Evolutionary conservation across 2,113 vertebrate species (phyloP), one percentile per base, ranked within the genome.

Genomic region (Charina bottae): DNA sequence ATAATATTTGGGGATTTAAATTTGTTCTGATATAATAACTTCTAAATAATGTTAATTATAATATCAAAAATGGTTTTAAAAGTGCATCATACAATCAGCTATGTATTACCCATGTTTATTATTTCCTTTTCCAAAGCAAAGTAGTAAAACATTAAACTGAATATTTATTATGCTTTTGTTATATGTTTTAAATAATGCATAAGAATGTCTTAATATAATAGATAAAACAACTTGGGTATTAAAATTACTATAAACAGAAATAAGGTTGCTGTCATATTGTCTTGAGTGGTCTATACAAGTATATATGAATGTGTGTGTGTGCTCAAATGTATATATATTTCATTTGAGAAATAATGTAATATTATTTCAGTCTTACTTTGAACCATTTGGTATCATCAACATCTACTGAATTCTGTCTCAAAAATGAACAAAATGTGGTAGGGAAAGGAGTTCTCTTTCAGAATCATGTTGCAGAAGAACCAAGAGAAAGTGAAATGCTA

Each of bases 401-500:
- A 26, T 84, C 62, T 62, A 15, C 53, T 68, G 53, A 26, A 85
- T 58, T 62, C 59, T 72, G 86, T 68, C 88, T 92, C 49, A 88
- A 90, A 94, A 95, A 94, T 83, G 62, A 17, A 87, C 58, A 95
- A 10, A 93, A 87, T 88, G 96, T 68, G 33, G 90, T 68, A 78
- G 89, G 72, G 2, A 60, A 37, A 46, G 21, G 9, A 13, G 1
- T 17, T 84, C 23, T 33, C 58, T 59, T 92, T 93, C 85, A 90
- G 42, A 90, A 19, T 33, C 84, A 60, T 89, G 78, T 2, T 93
- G 89, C 85, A 91, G 90, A 96, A 94, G 62, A 97, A 97, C 9
- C 15, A 96, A 95, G 62, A 56, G 93, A 94, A 92, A 95, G 92
- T 94, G 95, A 94, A 95, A 89, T 92, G 83, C 26, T 89, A 93